Evolutionary conservation across 2,797 vertebrate genomes (phyloP), one percentile per base, ranked within the genome.

Genomic region (Phataginus tetradactyla): DNA sequence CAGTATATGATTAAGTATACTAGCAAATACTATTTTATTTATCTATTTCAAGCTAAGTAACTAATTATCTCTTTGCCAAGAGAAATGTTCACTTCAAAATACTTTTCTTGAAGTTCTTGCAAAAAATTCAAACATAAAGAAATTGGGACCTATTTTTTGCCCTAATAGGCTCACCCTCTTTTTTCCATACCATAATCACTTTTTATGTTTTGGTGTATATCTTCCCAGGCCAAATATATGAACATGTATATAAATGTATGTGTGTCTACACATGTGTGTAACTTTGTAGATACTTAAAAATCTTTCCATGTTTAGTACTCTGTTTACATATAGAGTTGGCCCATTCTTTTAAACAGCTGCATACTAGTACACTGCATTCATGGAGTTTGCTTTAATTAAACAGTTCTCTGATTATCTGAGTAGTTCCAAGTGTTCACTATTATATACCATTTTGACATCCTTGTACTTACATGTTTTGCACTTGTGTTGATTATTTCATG

Each of bases 41-140:
- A 90, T 93, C 20, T 39, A 72, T 95, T 95, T 97, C 59, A 95
- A 91, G 77, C 49, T 84, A 91, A 96, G 64, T 89, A 80, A 92
- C 39, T 96, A 78, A 53, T 88, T 92, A 71, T 94, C 59, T 92
- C 59, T 91, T 94, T 94, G 69, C 80, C 42, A 80, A 68, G 86
- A 89, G 89, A 93, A 93, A 66, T 45, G 1, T 64, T 93, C 59
- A 79, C 27, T 75, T 88, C 71, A 86, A 97, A 80, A 69, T 78
- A 55, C 1, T 91, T 75, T 53, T 71, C 49, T 83, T 86, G 27
- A 93, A 84, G 18, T 55, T 49, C 14, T 91, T 81, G 5, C 74
- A 25, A 55, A 87, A 78, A 39, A 72, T 68, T 63, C 42, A 95
- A 66, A 42, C n/a, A 59, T 4, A 85, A 37, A 90, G 23, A 91